phyloP scores from a whole-genome alignment of 1,140 invertebrate genomes.

The Manduca sexta region DNA sequence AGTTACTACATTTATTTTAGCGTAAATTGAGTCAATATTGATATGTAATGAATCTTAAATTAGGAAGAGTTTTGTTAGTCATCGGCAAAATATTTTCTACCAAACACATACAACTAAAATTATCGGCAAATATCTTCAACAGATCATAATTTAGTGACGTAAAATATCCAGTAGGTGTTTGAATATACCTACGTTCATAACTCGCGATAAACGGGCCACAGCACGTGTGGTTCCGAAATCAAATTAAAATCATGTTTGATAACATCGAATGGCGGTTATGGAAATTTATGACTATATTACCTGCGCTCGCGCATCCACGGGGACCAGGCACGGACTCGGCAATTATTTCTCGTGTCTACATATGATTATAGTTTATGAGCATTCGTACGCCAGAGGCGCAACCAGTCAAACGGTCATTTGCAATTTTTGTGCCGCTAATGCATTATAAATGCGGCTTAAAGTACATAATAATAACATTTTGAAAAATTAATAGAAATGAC shows the following conservation, averaged over 20 bases:
- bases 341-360: slow-evolving; percentile 67
- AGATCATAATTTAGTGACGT: too few species aligned
- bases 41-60: too few species aligned
- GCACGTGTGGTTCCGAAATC: slow-evolving; percentile 70
- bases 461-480: too few species aligned
- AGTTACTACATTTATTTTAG: too few species aligned
- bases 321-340: slow-evolving; percentile 54
- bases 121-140: too few species aligned
- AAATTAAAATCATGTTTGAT: slow-evolving; percentile 73
- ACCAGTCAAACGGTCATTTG: slow-evolving; percentile 8
- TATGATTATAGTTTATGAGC: slow-evolving; percentile 70
- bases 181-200: slow-evolving; percentile 60
- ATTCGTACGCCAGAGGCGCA: slow-evolving; percentile 35
- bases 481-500: too few species aligned
- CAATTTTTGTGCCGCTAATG: background rate
- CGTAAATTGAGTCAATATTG: too few species aligned
- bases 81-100: too few species aligned
- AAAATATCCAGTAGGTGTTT: slow-evolving; percentile 5
- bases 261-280: slow-evolving; percentile 72
- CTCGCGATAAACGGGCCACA: slow-evolving; percentile 50
- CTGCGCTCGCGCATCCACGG: slow-evolving; percentile 64
- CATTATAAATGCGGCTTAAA: too few species aligned
- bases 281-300: slow-evolving; percentile 73
- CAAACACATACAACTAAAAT: too few species aligned
- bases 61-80: too few species aligned